Conservation (phyloP, 2,888 invertebrate species). For the Coleophora flavipennella region DNA sequence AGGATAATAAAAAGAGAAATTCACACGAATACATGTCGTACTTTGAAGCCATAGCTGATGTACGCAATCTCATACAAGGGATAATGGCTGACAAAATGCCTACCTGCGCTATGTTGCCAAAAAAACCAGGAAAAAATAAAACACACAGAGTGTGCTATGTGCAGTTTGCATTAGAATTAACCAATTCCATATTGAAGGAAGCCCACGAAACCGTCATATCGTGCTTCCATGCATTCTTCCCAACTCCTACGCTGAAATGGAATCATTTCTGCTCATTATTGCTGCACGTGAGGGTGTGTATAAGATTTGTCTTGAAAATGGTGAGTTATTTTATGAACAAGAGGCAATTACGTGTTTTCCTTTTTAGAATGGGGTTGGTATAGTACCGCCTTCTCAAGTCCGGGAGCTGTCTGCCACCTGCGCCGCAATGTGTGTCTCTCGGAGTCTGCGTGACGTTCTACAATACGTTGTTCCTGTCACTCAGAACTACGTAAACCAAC, state of each 20-base stretch:
- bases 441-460: conserved; percentile 51
- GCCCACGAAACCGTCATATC: conserved; percentile 92
- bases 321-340: conserved; percentile 1
- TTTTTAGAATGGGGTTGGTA: conserved; percentile 44
- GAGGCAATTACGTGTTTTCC: no score
- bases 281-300: conserved; percentile 76
- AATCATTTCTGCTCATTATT: conserved; percentile 89
- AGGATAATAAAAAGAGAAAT: conserved; percentile 65
- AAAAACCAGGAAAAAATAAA: conserved; percentile 49
- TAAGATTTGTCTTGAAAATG: neutral
- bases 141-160: conserved; percentile 53
- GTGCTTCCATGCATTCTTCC: conserved; percentile 97
- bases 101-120: conserved; percentile 44
- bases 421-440: conserved; percentile 83
- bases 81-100: conserved; percentile 82
- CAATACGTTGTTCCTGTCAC: conserved; percentile 57
- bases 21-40: conserved; percentile 81
- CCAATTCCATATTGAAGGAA: conserved; percentile 85
- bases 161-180: conserved; percentile 73
- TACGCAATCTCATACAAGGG: conserved; percentile 83
- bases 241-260: conserved; percentile 94
- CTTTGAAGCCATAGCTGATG: conserved; percentile 90
- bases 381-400: conserved; percentile 35
- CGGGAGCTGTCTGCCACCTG: conserved; percentile 77
- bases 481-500: conserved; percentile 28